Evolutionary conservation across 2,113 vertebrate species (phyloP).

Genomic region (Antechinus flavipes): DNA sequence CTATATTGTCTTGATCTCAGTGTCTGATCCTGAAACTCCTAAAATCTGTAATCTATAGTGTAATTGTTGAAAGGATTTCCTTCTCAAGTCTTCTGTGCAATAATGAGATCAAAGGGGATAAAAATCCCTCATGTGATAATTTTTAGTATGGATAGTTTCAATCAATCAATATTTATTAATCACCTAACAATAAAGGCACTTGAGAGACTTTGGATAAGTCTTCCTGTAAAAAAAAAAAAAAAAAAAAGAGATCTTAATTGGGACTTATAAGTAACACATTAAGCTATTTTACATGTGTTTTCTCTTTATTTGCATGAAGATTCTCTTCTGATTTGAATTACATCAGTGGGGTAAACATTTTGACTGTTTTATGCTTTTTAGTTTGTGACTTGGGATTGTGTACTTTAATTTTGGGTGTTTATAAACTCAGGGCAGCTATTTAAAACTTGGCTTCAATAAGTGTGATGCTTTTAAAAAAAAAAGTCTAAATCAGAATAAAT

Average conservation of each 20-base stretch:
- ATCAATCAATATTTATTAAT: not conserved
- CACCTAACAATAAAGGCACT: not conserved
- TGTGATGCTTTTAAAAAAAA: not conserved
- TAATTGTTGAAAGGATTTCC: not conserved
- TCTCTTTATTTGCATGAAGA: conserved; percentile 31
- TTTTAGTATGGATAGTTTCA: not conserved
- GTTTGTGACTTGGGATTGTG: conserved; percentile 15
- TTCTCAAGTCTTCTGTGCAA: not conserved
- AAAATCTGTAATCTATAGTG: not conserved
- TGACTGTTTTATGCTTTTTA: not conserved
- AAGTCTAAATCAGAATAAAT: not conserved
- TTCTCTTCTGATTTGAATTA: not conserved
- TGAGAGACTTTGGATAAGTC: not conserved
- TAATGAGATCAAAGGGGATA: not conserved
- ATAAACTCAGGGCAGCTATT: not conserved
- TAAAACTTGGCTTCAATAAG: conserved; percentile 8
- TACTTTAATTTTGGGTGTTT: conserved; percentile 21
- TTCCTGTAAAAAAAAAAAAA: not conserved
- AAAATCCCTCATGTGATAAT: conserved; percentile 29
- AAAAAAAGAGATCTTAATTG: not conserved
- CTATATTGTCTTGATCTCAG: not conserved
- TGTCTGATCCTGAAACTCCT: not conserved
- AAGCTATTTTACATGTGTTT: not conserved
- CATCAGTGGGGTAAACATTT: not conserved
- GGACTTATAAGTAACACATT: not conserved